Percentiles rank a stretch among this genome's conserved stretches.
phyloP scores from a whole-genome alignment of 2,797 vertebrate species.

The Leuciscus waleckii region DNA sequence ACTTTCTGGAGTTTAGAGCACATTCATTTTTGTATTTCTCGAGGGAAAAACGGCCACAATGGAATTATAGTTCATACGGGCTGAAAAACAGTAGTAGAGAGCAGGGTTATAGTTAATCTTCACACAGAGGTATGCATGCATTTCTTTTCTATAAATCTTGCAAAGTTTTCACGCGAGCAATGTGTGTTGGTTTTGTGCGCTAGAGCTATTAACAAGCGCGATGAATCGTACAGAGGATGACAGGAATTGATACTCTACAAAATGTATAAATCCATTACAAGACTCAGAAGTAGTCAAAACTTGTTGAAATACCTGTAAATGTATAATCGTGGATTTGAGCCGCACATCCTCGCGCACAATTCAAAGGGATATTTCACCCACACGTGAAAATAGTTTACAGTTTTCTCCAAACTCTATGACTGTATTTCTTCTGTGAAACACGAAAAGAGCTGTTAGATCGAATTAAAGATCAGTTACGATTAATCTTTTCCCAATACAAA shows the following conservation, averaged over 20 bases:
- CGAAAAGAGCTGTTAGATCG: background rate
- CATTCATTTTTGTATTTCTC: background rate
- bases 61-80: background rate
- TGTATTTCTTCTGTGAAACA: background rate
- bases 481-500: background rate
- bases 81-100: background rate
- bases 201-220: background rate
- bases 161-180: background rate
- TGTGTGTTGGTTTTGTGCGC: background rate
- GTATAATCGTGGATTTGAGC: background rate
- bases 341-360: no score
- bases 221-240: background rate
- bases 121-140: constrained; percentile 22
- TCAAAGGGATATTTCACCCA: background rate
- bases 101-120: background rate
- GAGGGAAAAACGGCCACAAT: background rate
- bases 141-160: background rate
- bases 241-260: background rate
- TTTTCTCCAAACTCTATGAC: background rate
- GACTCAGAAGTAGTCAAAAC: background rate
- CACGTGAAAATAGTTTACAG: background rate
- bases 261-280: background rate
- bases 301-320: background rate
- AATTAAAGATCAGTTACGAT: background rate
- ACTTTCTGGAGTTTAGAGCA: constrained; percentile 6